Evolutionary conservation across 1,140 invertebrate genomes (phyloP), one percentile per base, ranked within the genome.

Genomic region (Bombus fervidus): DNA sequence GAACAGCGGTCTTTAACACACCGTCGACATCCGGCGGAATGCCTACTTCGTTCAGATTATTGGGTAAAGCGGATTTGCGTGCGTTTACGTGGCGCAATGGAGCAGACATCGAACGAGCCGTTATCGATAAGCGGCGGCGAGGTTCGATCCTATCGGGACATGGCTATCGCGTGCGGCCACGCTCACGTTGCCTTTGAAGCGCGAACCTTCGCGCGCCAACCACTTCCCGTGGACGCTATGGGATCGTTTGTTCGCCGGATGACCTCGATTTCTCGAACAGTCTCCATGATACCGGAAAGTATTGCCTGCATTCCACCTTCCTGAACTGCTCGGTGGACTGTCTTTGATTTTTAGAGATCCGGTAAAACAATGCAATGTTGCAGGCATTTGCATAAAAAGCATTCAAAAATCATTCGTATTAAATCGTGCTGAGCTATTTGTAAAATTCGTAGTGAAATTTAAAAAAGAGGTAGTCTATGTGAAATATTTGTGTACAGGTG

Each of bases 111-210:
- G 72, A 76, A 71, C 78, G 71, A 66, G 31, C 78, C 66, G 87
- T 90, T 88, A 90, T 88, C 87, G 81, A 81, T 81, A 85, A 85
- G 39, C 43, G 71, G 28, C 34, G 31, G 66, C 64, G 77, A 77
- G 74, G 59, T 85, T 85, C 69, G 78, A 90, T 88, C 83, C 72
- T 86, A 90, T 88, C 81, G 85, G 57, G 64, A 84, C 66, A 86
- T 59, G 37, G 72, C 73, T 68, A 81, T 85, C 69, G 59, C 59
- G 66, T 68, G 59, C 62, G 39, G 37, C 73, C n/a, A 41, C 31
- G 22, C 53, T 81, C 71, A 43, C 71, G 71, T 8, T 34, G 47
- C 71, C 81, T 82, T 82, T 82, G 71, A 82, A 31, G 71, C 37
- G 81, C 59, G 77, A 37, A 68, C 62, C 59, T 66, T 47, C 10